Evolutionary conservation across 2,113 vertebrate species (phyloP).

Genomic region (Mastomys coucha): DNA sequence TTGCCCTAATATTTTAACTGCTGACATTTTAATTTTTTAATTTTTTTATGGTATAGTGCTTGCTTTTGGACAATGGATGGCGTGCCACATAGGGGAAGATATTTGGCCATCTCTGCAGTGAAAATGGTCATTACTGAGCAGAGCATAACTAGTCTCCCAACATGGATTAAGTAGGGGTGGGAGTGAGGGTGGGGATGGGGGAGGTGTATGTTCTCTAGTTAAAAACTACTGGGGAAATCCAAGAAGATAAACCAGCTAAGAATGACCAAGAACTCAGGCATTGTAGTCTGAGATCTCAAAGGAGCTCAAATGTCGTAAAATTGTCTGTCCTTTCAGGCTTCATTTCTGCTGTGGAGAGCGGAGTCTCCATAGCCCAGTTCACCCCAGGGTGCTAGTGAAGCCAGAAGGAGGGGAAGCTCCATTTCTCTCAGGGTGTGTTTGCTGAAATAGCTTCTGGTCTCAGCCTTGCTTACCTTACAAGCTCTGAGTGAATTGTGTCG

Average conservation of each 20-base stretch:
- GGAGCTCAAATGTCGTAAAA: not conserved
- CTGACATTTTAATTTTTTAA: constrained; percentile 44
- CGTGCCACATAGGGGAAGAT: not conserved
- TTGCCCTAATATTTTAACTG: constrained; percentile 42
- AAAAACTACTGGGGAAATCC: not conserved
- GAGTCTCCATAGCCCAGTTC: not conserved
- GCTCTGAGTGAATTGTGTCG: constrained; percentile 58
- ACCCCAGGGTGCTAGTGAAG: not conserved
- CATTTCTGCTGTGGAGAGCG: not conserved
- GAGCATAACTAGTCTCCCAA: not conserved
- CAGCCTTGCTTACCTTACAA: constrained; percentile 55
- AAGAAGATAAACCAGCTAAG: not conserved
- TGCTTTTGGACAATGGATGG: constrained; percentile 1
- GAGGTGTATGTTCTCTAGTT: not conserved
- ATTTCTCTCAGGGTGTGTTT: constrained; percentile 43
- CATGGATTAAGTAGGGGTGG: not conserved
- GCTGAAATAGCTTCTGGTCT: constrained; percentile 27
- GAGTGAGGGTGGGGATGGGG: not conserved
- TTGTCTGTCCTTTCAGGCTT: not conserved
- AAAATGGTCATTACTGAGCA: not conserved
- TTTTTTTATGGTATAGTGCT: not conserved
- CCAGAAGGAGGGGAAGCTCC: not conserved
- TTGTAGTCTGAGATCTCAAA: not conserved
- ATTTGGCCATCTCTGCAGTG: not conserved
- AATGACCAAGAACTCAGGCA: not conserved